Evolutionary conservation across 2,797 vertebrate species (phyloP), one percentile per base, ranked within the genome.

Genomic region (Kryptolebias ocellatus): DNA sequence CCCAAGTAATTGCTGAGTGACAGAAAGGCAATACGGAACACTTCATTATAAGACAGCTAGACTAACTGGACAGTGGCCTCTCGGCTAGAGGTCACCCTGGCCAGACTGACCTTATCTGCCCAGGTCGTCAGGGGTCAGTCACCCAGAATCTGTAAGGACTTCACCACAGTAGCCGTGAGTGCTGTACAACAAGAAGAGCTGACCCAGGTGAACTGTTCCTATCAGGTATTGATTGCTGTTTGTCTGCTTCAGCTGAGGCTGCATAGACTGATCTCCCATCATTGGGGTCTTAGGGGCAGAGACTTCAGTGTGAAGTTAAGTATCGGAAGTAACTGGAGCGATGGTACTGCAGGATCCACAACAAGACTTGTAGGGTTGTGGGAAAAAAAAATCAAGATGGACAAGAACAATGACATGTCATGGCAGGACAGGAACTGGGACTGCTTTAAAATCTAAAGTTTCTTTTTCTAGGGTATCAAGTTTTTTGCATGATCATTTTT

Each of bases 11-110:
- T 92, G 91, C 92, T 93, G 93, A 97, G 92, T 96, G 96, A 97
- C 96, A 98, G 96, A 96, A 97, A 97, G 94, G 95, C 96, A 95
- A 96, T 97, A 95, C 93, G 93, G 94, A 95, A 93, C 94, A 95
- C 95, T 97, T 98, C 94, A 96, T 98, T 96, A 97, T 93, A 88
- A 84, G 75, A 92, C 88, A 92, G 94, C 92, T 87, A 89, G 81
- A 92, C 91, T 90, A 94, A 93, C 91, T 88, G 90, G 92, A 93
- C 91, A 80, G 92, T 90, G 83, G 91, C 93, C 92, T 89, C 89
- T 90, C 90, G 74, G 81, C 89, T 91, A 54, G 61, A 86, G 88
- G 87, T 92, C 91, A 94, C 90, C 92, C 81, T 85, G 93, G 92
- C 93, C 94, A 95, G 91, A 88, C 89, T 93, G 94, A 93, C 94